phyloP scores from a whole-genome alignment of 2,888 invertebrate genomes.

The Epinotia nisella region DNA sequence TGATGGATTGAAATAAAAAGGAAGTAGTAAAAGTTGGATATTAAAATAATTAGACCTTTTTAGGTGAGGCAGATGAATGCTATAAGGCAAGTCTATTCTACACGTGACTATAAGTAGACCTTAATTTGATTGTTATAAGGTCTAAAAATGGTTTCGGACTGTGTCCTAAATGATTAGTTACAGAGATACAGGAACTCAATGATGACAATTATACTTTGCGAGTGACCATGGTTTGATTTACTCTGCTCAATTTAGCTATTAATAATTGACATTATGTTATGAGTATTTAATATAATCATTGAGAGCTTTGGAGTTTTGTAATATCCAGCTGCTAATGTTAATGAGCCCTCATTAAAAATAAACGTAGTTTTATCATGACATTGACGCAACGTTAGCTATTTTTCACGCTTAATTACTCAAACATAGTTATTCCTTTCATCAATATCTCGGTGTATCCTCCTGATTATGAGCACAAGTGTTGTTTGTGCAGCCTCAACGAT shows the following conservation, averaged over 20 bases:
- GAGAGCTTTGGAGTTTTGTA: background rate
- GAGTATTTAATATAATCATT: background rate
- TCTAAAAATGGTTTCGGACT: background rate
- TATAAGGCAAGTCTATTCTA: background rate
- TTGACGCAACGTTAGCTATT: slow-evolving; percentile 10
- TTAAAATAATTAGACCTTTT: background rate
- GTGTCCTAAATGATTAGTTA: no score
- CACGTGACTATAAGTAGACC: background rate
- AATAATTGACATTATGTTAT: no score
- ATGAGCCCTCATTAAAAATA: background rate
- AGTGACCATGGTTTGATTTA: no score
- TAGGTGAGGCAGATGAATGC: background rate
- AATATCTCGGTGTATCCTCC: background rate
- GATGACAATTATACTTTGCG: no score
- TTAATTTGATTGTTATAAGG: background rate
- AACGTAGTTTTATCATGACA: slow-evolving; percentile 2
- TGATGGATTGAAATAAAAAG: background rate
- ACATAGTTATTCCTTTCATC: slow-evolving; percentile 19
- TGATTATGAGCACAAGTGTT: slow-evolving; percentile 30
- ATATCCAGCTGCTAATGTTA: background rate
- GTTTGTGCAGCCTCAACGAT: slow-evolving; percentile 17
- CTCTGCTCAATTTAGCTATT: no score
- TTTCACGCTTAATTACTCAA: slow-evolving; percentile 3
- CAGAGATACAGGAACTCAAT: no score
- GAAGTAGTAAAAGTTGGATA: background rate